A percentile compares a stretch with the other conserved stretches of the same genome.
phyloP scores from a whole-genome alignment of 2,113 vertebrate species.

The Lophius piscatorius region DNA sequence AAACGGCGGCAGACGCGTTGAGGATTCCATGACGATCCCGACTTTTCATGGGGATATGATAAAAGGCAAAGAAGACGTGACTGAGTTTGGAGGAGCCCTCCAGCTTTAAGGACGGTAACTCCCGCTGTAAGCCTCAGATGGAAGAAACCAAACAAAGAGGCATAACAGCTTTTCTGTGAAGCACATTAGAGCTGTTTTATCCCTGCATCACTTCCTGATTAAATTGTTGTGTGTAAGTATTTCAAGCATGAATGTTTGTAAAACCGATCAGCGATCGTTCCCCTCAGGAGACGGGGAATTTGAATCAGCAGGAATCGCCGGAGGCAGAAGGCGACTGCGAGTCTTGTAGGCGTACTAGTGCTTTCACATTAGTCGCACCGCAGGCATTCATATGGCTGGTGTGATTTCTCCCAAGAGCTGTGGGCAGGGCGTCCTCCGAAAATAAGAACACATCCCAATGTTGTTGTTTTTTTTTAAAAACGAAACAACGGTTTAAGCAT shows the following conservation, averaged over 20 bases:
- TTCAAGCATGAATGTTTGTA: slow-evolving; percentile 19
- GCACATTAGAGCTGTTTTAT: not conserved
- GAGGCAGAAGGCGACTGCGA: slow-evolving; percentile 30
- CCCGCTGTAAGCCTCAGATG: slow-evolving; percentile 4
- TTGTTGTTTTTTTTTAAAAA: slow-evolving; percentile 34
- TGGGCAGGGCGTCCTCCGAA: slow-evolving; percentile 11
- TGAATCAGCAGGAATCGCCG: slow-evolving; percentile 41
- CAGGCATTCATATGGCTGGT: slow-evolving; percentile 6
- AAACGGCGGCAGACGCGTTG: slow-evolving; percentile 27
- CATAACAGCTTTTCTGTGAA: slow-evolving; percentile 9
- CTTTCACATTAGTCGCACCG: slow-evolving; percentile 47
- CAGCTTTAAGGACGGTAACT: not conserved
- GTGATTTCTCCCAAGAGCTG: slow-evolving; percentile 12
- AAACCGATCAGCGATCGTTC: slow-evolving; percentile 26
- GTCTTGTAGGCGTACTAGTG: slow-evolving; percentile 34
- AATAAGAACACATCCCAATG: not conserved
- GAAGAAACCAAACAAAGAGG: slow-evolving; percentile 6
- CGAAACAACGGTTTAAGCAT: slow-evolving; percentile 10
- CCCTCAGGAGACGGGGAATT: slow-evolving; percentile 25
- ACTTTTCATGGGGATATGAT: too few species aligned
- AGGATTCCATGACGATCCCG: too few species aligned
- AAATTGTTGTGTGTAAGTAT: slow-evolving; percentile 7
- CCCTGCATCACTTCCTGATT: slow-evolving; percentile 1
- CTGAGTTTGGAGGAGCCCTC: slow-evolving; percentile 24
- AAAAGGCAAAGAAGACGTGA: too few species aligned